These are phyloP conservation scores for Myanophis thanlyinensis DNA, from an alignment of 2,113 vertebrate genomes.

Conservation along the genomic window DNA sequence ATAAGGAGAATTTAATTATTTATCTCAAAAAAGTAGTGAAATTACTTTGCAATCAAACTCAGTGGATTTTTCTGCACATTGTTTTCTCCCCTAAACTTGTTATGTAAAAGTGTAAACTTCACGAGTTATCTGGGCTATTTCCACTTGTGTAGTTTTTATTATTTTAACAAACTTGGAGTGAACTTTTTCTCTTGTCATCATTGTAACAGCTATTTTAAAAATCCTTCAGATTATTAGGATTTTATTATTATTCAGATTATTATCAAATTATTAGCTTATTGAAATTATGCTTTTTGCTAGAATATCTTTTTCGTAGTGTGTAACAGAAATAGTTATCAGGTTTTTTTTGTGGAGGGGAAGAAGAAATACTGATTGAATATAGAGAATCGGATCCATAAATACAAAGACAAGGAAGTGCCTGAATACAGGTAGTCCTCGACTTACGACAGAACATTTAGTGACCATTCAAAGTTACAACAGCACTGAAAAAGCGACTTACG, in stretches of 20 bases:
- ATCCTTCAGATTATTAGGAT: constrained; percentile 14
- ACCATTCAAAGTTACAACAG: background rate
- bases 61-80: constrained; percentile 41
- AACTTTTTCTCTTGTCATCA: background rate
- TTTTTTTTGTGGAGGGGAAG: background rate
- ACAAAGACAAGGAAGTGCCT: background rate
- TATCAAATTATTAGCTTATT: background rate
- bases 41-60: constrained; percentile 33
- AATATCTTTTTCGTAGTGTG: background rate
- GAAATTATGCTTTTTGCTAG: background rate
- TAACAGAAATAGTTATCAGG: background rate
- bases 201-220: background rate
- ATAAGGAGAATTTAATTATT: constrained; percentile 57
- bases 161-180: constrained; percentile 31
- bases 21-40: constrained; percentile 40
- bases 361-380: background rate
- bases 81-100: constrained; percentile 44
- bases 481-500: background rate
- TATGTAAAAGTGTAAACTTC: constrained; percentile 58
- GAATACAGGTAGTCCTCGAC: background rate
- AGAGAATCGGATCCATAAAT: background rate
- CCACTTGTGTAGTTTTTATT: constrained; percentile 42
- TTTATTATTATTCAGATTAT: too few relatives aligned
- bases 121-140: constrained; percentile 3
- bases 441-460: background rate